These are phyloP conservation scores for Stylophora pistillata DNA, from an alignment of 64 coral and sea anemone species.

Conservation along the genomic window DNA sequence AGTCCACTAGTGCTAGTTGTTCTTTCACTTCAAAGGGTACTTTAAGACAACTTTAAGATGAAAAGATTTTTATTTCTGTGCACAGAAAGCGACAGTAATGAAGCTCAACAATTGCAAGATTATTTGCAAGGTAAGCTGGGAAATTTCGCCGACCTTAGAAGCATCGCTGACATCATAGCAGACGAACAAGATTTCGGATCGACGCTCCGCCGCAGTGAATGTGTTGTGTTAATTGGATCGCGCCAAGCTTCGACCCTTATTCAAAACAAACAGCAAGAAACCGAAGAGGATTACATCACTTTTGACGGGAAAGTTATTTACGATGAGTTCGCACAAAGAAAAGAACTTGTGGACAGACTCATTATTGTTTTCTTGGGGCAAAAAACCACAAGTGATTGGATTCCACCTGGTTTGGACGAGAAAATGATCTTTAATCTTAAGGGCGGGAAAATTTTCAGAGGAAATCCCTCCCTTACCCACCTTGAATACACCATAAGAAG, in stretches of 20 bases:
- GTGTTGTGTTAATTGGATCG: slow-evolving; percentile 38
- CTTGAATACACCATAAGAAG: slow-evolving; percentile 35
- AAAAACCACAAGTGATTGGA: not conserved
- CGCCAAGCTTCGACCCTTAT: slow-evolving; percentile 27
- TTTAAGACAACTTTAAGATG: too few relatives aligned
- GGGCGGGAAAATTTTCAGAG: not conserved
- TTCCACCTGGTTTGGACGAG: slow-evolving; percentile 34
- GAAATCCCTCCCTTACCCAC: slow-evolving; percentile 22
- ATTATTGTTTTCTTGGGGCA: slow-evolving; percentile 36
- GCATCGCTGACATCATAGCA: slow-evolving; percentile 10
- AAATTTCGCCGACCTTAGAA: slow-evolving; percentile 2
- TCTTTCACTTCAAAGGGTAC: too few relatives aligned
- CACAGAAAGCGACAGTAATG: slow-evolving; percentile 14
- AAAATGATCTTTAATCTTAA: not conserved
- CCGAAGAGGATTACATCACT: slow-evolving; percentile 5
- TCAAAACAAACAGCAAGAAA: slow-evolving; percentile 38
- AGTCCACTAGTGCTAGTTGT: too few relatives aligned
- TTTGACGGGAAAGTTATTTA: slow-evolving; percentile 36
- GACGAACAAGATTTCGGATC: slow-evolving; percentile 4
- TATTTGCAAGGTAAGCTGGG: slow-evolving; percentile 31
- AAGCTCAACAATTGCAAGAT: slow-evolving; percentile 45
- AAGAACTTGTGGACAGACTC: slow-evolving; percentile 3
- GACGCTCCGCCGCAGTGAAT: not conserved
- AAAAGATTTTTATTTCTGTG: slow-evolving; percentile 34
- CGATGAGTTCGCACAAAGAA: not conserved